Conservation (phyloP, 1,140 invertebrate genomes). For the Lepidurus apus region DNA sequence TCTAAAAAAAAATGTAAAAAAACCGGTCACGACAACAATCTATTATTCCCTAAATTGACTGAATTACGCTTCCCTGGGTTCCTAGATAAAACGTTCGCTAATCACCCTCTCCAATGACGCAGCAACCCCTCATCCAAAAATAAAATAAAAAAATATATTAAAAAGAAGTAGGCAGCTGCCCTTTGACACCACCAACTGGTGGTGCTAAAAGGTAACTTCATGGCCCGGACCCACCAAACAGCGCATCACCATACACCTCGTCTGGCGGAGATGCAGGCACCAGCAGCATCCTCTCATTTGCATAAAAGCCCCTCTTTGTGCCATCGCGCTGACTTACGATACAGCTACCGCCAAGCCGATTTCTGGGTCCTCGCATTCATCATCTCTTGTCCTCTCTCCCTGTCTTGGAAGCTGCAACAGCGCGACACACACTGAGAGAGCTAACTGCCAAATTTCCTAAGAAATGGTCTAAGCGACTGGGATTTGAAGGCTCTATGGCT, state of each 20-base stretch:
- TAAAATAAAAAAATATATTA: no score
- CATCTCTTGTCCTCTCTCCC: neutral
- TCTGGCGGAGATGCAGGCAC: neutral
- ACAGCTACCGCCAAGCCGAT: constrained; percentile 13
- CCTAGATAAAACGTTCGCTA: neutral
- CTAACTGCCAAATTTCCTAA: neutral
- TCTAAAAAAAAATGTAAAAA: neutral
- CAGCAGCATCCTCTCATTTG: constrained; percentile 10
- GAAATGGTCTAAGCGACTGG: neutral
- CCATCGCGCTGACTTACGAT: constrained; percentile 2
- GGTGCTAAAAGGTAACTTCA: neutral
- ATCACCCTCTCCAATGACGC: neutral
- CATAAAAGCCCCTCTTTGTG: constrained; percentile 18
- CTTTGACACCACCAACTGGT: neutral
- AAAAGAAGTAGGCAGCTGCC: no score
- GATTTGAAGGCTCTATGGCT: neutral
- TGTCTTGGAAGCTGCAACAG: neutral
- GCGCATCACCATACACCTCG: neutral
- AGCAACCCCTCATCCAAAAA: neutral
- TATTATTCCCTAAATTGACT: neutral
- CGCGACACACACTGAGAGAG: no score
- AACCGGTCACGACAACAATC: neutral
- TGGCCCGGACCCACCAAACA: neutral
- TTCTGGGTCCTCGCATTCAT: neutral
- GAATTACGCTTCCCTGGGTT: neutral